These are phyloP conservation scores for Zaprionus kolodkinae DNA, from an alignment of 1,140 invertebrate species.

Conservation along the genomic window DNA sequence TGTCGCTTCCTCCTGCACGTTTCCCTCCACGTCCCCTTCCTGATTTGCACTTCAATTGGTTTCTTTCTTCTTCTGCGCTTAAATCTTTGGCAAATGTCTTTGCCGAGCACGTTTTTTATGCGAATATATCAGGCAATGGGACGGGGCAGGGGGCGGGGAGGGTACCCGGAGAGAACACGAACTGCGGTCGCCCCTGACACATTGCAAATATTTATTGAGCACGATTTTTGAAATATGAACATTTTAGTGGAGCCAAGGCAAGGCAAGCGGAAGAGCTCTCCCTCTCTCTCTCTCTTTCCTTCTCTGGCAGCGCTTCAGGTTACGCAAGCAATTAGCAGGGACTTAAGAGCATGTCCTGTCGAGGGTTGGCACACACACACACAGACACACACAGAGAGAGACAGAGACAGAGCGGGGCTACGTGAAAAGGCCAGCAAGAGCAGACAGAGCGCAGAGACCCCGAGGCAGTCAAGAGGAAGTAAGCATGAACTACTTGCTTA, in stretches of 20 bases:
- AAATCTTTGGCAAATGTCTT: slow-evolving; percentile 67
- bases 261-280: slow-evolving; percentile 31
- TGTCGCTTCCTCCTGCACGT: neutral
- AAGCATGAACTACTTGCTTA: slow-evolving; percentile 66
- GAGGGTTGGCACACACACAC: slow-evolving; percentile 62
- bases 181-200: slow-evolving; percentile 34
- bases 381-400: slow-evolving; percentile 9
- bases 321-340: slow-evolving; percentile 80
- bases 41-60: slow-evolving; percentile 55
- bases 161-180: neutral
- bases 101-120: slow-evolving; percentile 64
- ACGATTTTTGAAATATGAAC: slow-evolving; percentile 80
- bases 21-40: neutral
- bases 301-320: slow-evolving; percentile 60
- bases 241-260: slow-evolving; percentile 46
- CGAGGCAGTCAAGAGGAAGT: slow-evolving; percentile 68
- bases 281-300: no score
- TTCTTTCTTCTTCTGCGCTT: slow-evolving; percentile 30
- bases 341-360: slow-evolving; percentile 47
- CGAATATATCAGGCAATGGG: slow-evolving; percentile 43
- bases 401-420: neutral
- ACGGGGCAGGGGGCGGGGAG: neutral
- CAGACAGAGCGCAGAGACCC: no score
- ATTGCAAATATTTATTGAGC: slow-evolving; percentile 79
- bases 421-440: slow-evolving; percentile 65